Evolutionary conservation across 2,113 vertebrate species (phyloP).

Genomic region (Macaca mulatta): DNA sequence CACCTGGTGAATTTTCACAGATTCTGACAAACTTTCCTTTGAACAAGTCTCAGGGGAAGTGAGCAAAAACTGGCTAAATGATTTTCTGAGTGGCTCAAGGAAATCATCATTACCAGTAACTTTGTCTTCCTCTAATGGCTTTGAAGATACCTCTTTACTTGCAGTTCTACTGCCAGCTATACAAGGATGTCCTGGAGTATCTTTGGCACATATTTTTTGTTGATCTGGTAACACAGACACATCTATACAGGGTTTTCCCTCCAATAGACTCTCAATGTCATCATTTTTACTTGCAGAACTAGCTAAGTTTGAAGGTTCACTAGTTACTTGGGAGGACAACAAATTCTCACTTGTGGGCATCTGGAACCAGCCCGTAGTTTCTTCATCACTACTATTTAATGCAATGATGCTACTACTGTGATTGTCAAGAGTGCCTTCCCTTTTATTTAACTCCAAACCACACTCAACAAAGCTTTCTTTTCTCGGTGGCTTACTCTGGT

Average conservation of each 20-base stretch:
- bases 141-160: constrained; percentile 60
- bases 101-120: constrained; percentile 81
- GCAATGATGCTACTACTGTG: background rate
- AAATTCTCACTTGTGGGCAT: constrained; percentile 39
- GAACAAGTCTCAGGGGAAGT: constrained; percentile 75
- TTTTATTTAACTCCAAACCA: constrained; percentile 53
- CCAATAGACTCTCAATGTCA: constrained; percentile 66
- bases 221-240: constrained; percentile 40
- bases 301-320: constrained; percentile 70
- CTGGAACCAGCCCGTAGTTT: constrained; percentile 43
- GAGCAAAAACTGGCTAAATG: constrained; percentile 90
- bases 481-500: constrained; percentile 51
- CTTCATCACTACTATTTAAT: constrained; percentile 29
- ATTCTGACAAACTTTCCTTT: constrained; percentile 74
- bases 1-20: constrained; percentile 79
- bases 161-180: background rate
- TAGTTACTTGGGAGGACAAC: constrained; percentile 63
- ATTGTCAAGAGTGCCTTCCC: background rate
- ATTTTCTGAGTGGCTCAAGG: constrained; percentile 92
- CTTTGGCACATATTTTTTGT: constrained; percentile 33
- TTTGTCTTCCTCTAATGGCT: constrained; percentile 48
- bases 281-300: constrained; percentile 76
- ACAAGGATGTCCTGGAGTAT: background rate
- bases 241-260: constrained; percentile 58
- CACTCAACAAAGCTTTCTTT: constrained; percentile 30